These are phyloP conservation scores for Oxytorus armatus DNA, from an alignment of 2,888 invertebrate genomes.

Conservation along the genomic window DNA sequence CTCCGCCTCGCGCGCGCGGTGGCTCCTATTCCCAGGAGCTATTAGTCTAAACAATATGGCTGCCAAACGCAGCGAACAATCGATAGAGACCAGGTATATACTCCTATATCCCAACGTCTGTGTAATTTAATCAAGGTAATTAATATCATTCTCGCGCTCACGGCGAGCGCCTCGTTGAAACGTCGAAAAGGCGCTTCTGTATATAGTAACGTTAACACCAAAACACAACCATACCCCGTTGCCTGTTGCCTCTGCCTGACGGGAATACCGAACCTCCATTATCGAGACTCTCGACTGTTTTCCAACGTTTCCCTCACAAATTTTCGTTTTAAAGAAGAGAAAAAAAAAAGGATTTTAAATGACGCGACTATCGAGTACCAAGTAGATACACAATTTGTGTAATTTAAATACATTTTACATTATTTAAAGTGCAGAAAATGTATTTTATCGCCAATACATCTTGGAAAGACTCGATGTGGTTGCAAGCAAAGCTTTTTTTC, in stretches of 20 bases:
- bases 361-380: too few species aligned
- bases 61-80: slow-evolving; percentile 83
- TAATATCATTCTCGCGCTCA: slow-evolving; percentile 72
- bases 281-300: slow-evolving; percentile 24
- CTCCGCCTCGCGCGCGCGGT: slow-evolving; percentile 53
- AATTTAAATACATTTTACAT: too few species aligned
- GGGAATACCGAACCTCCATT: too few species aligned
- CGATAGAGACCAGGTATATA: slow-evolving; percentile 77
- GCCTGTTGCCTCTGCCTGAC: slow-evolving; percentile 33
- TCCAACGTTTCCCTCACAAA: not conserved
- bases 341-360: too few species aligned
- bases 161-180: slow-evolving; percentile 58
- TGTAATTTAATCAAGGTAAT: slow-evolving; percentile 79
- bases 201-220: not conserved
- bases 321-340: not conserved
- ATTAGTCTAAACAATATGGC: slow-evolving; percentile 83
- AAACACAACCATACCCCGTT: slow-evolving; percentile 46
- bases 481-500: not conserved
- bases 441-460: too few species aligned
- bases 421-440: too few species aligned
- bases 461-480: too few species aligned
- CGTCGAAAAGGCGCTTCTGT: slow-evolving; percentile 65
- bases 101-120: slow-evolving; percentile 69
- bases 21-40: slow-evolving; percentile 81
- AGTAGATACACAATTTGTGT: too few species aligned